Evolutionary conservation across 2,888 invertebrate species (phyloP).

Genomic region (Trissolcus japonicus): DNA sequence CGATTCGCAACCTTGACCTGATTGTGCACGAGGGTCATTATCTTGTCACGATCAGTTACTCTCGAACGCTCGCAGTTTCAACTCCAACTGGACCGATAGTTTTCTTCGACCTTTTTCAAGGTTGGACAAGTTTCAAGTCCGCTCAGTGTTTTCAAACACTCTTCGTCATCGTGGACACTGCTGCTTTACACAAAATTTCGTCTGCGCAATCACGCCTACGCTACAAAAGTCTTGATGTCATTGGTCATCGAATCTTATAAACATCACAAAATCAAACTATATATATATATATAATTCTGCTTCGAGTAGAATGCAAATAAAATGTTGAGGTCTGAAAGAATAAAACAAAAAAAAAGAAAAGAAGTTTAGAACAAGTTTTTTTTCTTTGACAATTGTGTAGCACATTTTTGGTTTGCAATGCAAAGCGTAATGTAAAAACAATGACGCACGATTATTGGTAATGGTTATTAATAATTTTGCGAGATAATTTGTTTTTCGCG

Average conservation of each 20-base stretch:
- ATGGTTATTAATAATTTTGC: constrained; percentile 20
- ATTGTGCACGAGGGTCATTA: constrained; percentile 31
- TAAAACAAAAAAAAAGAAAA: no score
- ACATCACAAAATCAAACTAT: constrained; percentile 13
- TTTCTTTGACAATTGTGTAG: no score
- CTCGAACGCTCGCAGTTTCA: background rate
- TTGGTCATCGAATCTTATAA: constrained; percentile 35
- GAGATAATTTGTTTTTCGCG: constrained; percentile 12
- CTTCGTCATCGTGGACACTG: constrained; percentile 19
- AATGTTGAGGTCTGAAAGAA: no score
- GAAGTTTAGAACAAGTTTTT: no score
- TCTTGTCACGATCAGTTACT: constrained; percentile 1
- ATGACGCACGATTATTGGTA: constrained; percentile 10
- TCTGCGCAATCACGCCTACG: constrained; percentile 54
- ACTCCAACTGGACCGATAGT: constrained; percentile 1
- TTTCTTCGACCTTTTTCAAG: background rate
- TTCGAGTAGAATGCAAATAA: no score
- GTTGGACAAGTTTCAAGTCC: constrained; percentile 23
- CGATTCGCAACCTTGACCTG: constrained; percentile 46
- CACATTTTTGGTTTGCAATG: no score
- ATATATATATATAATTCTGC: no score
- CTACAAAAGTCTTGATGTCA: constrained; percentile 55
- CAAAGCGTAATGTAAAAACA: background rate
- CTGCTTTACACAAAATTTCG: constrained; percentile 37
- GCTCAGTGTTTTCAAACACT: constrained; percentile 22